Percentiles rank a stretch among this genome's conserved stretches.
phyloP scores from a whole-genome alignment of 35 echinoderm and acorn worm species.

The Apostichopus californicus region DNA sequence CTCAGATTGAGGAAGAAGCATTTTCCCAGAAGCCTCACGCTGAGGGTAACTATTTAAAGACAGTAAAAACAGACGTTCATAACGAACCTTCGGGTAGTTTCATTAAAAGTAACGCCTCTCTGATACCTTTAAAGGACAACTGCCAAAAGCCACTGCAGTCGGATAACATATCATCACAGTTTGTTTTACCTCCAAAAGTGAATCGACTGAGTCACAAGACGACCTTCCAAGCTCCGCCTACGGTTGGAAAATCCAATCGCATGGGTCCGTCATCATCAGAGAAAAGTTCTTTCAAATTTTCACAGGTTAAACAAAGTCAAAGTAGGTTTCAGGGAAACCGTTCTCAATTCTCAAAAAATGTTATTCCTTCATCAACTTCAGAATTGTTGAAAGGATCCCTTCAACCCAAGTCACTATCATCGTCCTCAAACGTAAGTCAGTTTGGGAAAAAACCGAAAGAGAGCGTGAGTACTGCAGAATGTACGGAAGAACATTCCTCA shows the following conservation, averaged over 20 bases:
- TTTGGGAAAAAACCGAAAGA: background rate
- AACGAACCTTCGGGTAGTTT: no score
- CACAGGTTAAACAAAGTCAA: background rate
- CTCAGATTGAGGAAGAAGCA: slow-evolving; percentile 51
- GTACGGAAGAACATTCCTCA: background rate
- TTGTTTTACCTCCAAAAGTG: background rate
- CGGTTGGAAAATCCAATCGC: background rate
- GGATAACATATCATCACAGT: background rate
- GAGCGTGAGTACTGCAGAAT: background rate
- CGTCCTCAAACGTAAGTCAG: slow-evolving; percentile 1
- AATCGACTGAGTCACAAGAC: background rate
- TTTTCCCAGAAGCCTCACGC: background rate
- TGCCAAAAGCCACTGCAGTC: background rate
- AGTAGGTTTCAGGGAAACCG: background rate
- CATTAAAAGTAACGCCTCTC: no score
- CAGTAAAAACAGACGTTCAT: no score
- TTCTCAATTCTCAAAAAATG: background rate
- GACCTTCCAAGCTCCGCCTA: background rate
- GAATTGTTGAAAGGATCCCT: background rate
- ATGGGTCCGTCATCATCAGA: background rate
- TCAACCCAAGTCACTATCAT: background rate
- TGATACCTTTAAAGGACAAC: background rate
- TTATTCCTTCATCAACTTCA: background rate
- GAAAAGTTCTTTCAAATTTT: background rate
- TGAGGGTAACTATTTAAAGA: no score